Evolutionary conservation across 2,888 invertebrate species (phyloP).

Genomic region (Silvanus unidentatus): DNA sequence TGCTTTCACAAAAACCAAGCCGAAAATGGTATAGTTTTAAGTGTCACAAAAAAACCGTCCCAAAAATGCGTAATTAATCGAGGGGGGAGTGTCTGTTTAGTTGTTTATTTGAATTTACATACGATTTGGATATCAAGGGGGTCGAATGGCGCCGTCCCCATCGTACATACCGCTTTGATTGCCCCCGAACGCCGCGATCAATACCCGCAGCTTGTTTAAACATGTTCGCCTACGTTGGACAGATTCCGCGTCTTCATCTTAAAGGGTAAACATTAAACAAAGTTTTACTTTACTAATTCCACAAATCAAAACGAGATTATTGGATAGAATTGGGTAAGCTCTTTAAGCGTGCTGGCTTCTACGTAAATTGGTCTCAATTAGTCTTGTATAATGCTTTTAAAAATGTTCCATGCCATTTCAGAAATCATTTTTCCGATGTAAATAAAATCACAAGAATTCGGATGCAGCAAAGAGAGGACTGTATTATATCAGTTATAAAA

Average conservation of each 20-base stretch:
- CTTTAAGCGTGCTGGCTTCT: slow-evolving; percentile 7
- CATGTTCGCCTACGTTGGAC: slow-evolving; percentile 17
- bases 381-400: no score
- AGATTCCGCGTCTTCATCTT: slow-evolving; percentile 16
- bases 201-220: slow-evolving; percentile 8
- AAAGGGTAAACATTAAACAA: slow-evolving; percentile 23
- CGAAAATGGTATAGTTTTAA: no score
- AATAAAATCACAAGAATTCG: no score
- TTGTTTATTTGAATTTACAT: slow-evolving; percentile 31
- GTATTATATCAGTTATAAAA: no score
- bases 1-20: no score
- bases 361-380: no score
- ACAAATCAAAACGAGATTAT: slow-evolving; percentile 28
- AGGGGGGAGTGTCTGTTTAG: slow-evolving; percentile 15
- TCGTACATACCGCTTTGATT: slow-evolving; percentile 13
- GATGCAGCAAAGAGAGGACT: no score
- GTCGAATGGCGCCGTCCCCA: slow-evolving; percentile 4
- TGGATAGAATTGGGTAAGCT: slow-evolving; percentile 23
- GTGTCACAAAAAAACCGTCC: no score
- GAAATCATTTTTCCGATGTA: no score
- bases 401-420: no score
- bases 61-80: slow-evolving; percentile 1
- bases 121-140: slow-evolving; percentile 22
- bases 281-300: slow-evolving; percentile 22
- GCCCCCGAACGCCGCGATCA: slow-evolving; percentile 9